These are phyloP conservation scores for Danio albolineatus DNA, from an alignment of 2,797 vertebrate species.

Conservation along the genomic window DNA sequence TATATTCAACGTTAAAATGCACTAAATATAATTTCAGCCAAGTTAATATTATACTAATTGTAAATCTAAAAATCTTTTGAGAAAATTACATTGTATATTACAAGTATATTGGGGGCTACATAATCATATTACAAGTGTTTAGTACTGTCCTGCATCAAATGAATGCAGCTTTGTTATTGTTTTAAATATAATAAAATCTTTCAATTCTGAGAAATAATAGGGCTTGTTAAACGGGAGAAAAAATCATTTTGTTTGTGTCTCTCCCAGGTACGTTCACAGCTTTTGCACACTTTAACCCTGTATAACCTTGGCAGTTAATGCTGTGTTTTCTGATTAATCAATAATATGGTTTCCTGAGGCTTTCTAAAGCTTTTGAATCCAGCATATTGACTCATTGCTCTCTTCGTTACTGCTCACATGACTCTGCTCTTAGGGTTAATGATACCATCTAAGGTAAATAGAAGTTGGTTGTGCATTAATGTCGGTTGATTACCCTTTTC, in stretches of 20 bases:
- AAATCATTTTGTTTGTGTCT: background rate
- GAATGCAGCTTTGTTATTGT: too few species aligned
- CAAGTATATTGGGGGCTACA: too few species aligned
- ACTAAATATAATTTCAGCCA: too few species aligned
- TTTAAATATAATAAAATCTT: too few species aligned
- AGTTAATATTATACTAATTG: too few species aligned
- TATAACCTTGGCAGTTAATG: constrained; percentile 40
- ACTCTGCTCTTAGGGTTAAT: constrained; percentile 40
- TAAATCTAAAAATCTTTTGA: too few species aligned
- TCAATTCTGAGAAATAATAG: background rate
- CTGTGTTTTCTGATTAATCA: constrained; percentile 42
- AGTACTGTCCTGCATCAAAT: too few species aligned
- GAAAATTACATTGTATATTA: too few species aligned
- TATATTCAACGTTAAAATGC: too few species aligned
- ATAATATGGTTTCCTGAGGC: constrained; percentile 46
- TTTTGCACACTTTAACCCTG: constrained; percentile 40
- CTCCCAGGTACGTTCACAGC: background rate
- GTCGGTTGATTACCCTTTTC: too few species aligned
- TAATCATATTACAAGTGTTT: too few species aligned
- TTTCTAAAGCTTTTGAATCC: constrained; percentile 12
- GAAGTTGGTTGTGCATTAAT: constrained; percentile 4
- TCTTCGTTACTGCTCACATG: constrained; percentile 27
- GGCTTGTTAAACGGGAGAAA: too few species aligned
- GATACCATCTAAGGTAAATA: constrained; percentile 14
- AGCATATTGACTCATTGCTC: constrained; percentile 27